Conservation (phyloP, 1,140 invertebrate species). For the Cyclargus thomasi region DNA sequence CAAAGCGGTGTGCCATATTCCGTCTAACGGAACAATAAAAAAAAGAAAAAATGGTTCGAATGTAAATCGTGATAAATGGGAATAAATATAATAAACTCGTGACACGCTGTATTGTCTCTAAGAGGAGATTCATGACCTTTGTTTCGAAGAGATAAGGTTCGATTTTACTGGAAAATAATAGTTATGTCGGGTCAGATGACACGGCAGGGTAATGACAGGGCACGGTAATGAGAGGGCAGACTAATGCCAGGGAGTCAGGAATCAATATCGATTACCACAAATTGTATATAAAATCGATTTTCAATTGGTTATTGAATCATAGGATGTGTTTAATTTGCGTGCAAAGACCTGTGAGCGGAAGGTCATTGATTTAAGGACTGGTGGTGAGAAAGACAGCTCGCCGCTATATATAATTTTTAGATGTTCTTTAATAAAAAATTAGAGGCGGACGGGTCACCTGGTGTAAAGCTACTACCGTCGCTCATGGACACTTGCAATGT, state of each 20-base stretch:
- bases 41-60: conserved; percentile 23
- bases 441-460: too few species aligned
- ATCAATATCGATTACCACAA: conserved; percentile 49
- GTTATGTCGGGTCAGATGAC: conserved; percentile 58
- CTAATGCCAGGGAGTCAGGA: conserved; percentile 53
- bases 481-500: too few species aligned
- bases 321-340: conserved; percentile 19
- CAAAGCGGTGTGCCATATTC: conserved; percentile 10
- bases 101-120: conserved; percentile 32
- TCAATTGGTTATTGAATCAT: conserved; percentile 23
- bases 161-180: too few species aligned
- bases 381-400: too few species aligned
- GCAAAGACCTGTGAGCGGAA: conserved; percentile 17
- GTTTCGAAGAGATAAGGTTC: too few species aligned
- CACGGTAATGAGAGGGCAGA: conserved; percentile 13
- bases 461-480: too few species aligned
- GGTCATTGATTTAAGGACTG: conserved; percentile 16
- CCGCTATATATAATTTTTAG: too few species aligned
- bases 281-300: conserved; percentile 44
- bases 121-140: too few species aligned
- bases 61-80: conserved; percentile 39
- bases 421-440: too few species aligned
- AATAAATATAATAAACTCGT: conserved; percentile 25
- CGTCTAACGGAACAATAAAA: not conserved
- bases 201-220: conserved; percentile 59